Evolutionary conservation across 2,888 invertebrate species (phyloP), one percentile per base, ranked within the genome.

Genomic region (Eledona agricola): DNA sequence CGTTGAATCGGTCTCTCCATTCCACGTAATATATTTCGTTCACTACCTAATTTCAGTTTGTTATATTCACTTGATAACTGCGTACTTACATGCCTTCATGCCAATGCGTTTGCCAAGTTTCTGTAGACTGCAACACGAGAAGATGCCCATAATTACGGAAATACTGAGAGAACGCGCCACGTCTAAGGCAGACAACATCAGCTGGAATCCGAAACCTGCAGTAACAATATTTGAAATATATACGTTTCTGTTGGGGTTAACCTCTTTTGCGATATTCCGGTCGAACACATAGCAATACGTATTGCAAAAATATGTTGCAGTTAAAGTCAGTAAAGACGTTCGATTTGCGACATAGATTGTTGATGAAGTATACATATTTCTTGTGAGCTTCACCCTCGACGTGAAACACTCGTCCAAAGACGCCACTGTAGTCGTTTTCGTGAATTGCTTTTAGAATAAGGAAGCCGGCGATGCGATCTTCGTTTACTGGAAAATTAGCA

Each of bases 21-120:
- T 72, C 71, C 1, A 71, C 72, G 57, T 81, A 81, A 17, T 69
- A 67, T 4, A 79, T 72, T 65, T 80, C 79, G 12, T 61, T 55
- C 2, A 69, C 25, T 2, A 63, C 50, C 70, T 71, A 10, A 51
- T 50, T 32, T 4, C 9, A 17, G 19, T 38, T 38, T 49, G 40
- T 15, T 49, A 40, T 7, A 4, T 7, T 13, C 26, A 37, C 4
- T 17, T 29, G 5, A 6, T 13, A 13, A n/a, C n/a, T 7, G 19
- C 4, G 19, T 5, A 17, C 12, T 9, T 13, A 11, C 23, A 51
- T 58, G 71, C 71, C 56, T 64, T 57, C 65, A 75, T 72, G 13
- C 72, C 73, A 3, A 74, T 45, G 37, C 57, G 65, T 42, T 59
- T 69, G 0, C 70, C 74, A 3, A 64, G 46, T 46, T 69, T 71